A percentile compares a stretch with the other conserved stretches of the same genome.
phyloP scores from a whole-genome alignment of 1,140 invertebrate species.

The Drosophila bocqueti region DNA sequence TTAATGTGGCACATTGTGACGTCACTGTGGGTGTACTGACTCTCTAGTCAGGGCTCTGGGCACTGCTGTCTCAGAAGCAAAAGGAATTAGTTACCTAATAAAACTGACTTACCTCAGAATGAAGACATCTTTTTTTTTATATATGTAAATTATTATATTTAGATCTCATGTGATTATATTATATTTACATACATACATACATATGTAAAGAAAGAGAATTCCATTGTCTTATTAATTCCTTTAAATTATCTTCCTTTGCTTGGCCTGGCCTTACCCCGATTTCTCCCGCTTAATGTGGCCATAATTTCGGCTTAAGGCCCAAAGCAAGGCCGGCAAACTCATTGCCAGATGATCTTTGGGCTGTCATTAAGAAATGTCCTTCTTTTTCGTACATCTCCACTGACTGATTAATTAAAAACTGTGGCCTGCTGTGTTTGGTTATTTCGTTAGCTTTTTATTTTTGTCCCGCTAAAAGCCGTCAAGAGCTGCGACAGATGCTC shows the following conservation, averaged over 20 bases:
- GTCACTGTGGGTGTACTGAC: no score
- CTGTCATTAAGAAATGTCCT: conserved; percentile 1
- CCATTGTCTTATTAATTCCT: neutral
- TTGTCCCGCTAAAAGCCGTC: neutral
- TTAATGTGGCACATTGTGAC: neutral
- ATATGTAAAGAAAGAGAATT: neutral
- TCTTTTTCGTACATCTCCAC: conserved; percentile 4
- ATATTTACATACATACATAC: no score
- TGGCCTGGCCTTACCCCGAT: neutral
- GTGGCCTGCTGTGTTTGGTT: neutral
- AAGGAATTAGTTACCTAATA: no score
- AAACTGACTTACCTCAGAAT: no score
- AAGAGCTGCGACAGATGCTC: conserved; percentile 30
- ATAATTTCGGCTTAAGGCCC: conserved; percentile 5
- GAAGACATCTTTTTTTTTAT: neutral
- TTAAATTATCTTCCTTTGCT: neutral
- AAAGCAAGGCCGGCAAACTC: neutral
- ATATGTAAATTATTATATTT: neutral
- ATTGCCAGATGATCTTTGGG: conserved; percentile 21
- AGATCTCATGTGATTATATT: neutral
- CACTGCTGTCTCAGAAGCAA: no score
- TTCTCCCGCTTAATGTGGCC: conserved; percentile 16
- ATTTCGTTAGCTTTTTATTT: neutral
- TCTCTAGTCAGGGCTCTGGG: no score
- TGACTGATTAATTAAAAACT: conserved; percentile 33